Evolutionary conservation across 2,797 vertebrate genomes (phyloP).

Genomic region (Darevskia mixta): DNA sequence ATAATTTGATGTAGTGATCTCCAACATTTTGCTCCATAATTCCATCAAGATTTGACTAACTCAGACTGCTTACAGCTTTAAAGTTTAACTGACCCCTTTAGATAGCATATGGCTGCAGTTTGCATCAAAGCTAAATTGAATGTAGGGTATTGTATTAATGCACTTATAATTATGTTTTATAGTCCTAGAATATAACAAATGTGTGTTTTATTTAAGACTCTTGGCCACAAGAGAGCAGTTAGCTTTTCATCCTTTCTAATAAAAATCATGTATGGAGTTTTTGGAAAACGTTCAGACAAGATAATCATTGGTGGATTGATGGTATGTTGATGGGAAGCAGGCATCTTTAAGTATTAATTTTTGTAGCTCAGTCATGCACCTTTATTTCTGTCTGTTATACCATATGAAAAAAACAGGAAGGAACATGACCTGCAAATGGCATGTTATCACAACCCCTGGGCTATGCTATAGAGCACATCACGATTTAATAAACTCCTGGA

Average conservation of each 20-base stretch:
- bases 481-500: slow-evolving; percentile 69
- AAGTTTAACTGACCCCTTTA: neutral
- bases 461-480: slow-evolving; percentile 62
- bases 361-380: slow-evolving; percentile 49
- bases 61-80: slow-evolving; percentile 20
- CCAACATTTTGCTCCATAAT: slow-evolving; percentile 33
- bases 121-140: neutral
- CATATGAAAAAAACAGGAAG: slow-evolving; percentile 67
- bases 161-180: slow-evolving; percentile 36
- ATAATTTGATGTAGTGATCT: slow-evolving; percentile 8
- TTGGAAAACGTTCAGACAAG: slow-evolving; percentile 65
- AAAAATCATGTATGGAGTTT: slow-evolving; percentile 52
- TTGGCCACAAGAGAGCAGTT: slow-evolving; percentile 12
- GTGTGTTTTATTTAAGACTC: neutral
- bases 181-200: slow-evolving; percentile 12
- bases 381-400: slow-evolving; percentile 68
- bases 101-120: slow-evolving; percentile 9
- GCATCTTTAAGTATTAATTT: slow-evolving; percentile 47
- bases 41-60: slow-evolving; percentile 11
- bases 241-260: slow-evolving; percentile 29
- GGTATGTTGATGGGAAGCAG: slow-evolving; percentile 52
- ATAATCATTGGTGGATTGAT: slow-evolving; percentile 53
- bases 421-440: slow-evolving; percentile 71
- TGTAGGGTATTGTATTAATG: slow-evolving; percentile 16
- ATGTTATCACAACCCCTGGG: slow-evolving; percentile 68